Base-by-base conservation (phyloP, 2,113 vertebrate genomes). In the Microcebus murinus region DNA sequence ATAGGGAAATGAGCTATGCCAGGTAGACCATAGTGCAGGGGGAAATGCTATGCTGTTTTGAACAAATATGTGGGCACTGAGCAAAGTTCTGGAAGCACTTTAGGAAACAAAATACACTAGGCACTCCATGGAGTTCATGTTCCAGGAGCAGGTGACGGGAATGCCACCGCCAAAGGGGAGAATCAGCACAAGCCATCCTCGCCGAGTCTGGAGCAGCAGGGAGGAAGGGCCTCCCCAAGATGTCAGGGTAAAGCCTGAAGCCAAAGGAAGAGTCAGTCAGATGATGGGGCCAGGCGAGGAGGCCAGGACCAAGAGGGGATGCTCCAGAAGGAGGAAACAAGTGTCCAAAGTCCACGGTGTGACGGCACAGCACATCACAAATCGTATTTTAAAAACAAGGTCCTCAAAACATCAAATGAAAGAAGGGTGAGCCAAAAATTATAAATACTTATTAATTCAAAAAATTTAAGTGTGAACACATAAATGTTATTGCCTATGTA, bases 281-380 rank as follows among this genome's bases (percentile, higher is more conserved):
- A 13, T 0, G 45, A 10, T 10, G 23, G 34, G 4, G 25, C 0
- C 1, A 9, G 39, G 45, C 0, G n/a, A 27, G 55, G 59, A 27
- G 59, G 4, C 2, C 34, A 65, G 50, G 63, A 39, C 25, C 48
- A 4, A 48, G 31, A 27, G 45, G 34, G 12, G 6, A 23, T n/a
- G 20, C 42, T 61, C 71, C 90, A 55, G 31, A 63, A 57, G 76
- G 65, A 61, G 55, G 20, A 84, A 70, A 21, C 1, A 17, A 9
- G 14, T 27, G 11, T 25, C 77, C 77, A 27, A 34, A 59, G 45
- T 23, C 34, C 61, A 52, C 52, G 74, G 17, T 31, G 14, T n/a
- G 61, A 48, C 17, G 68, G 13, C 31, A 50, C 2, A 6, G 6
- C 4, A 31, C 23, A 8, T 20, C 10, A 50, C 61, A 77, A 91